Conservation (phyloP, 2,888 invertebrate species). For the Bugula neritina region DNA sequence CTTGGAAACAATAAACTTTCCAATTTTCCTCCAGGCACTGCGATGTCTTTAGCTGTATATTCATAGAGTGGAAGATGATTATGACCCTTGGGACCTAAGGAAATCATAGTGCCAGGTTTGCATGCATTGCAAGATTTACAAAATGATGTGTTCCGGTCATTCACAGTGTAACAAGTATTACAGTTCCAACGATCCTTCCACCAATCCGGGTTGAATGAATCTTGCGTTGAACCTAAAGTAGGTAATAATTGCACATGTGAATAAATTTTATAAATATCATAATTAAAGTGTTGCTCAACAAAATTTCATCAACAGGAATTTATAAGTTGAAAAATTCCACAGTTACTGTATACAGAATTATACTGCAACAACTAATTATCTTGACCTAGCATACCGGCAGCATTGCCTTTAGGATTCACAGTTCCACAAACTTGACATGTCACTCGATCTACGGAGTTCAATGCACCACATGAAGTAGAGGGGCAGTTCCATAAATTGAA, state of each 20-base stretch:
- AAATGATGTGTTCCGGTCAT: not conserved
- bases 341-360: not conserved
- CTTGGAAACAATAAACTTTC: not conserved
- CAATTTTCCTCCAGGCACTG: not conserved
- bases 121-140: not conserved
- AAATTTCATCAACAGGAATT: not conserved
- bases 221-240: too few species aligned
- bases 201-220: not conserved
- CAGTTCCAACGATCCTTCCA: not conserved
- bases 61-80: not conserved
- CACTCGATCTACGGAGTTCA: not conserved
- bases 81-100: not conserved
- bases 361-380: not conserved
- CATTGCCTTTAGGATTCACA: not conserved
- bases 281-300: not conserved
- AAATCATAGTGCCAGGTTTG: not conserved
- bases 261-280: not conserved
- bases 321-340: not conserved
- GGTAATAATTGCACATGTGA: not conserved
- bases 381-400: not conserved
- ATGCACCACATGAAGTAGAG: not conserved
- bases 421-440: not conserved
- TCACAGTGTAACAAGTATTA: not conserved
- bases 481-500: not conserved
- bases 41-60: not conserved